Base-by-base conservation (phyloP, 2,888 invertebrate species). In the Argyresthia goedartella region DNA sequence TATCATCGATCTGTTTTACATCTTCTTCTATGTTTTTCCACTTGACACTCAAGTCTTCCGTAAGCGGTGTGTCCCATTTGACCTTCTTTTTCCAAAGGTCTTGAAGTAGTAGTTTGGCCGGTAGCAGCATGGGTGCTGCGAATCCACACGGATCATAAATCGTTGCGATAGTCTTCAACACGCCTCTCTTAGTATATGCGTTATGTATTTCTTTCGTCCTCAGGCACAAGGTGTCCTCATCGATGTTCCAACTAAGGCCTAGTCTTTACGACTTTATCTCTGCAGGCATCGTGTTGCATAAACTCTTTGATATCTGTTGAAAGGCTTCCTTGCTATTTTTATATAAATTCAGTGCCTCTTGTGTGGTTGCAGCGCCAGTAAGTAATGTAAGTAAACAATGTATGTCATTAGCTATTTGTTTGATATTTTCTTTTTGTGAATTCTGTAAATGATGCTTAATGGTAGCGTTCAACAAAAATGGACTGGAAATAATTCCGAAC, bases 401-500 rank as follows among this genome's bases (percentile, higher is more conserved):
- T 6, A 42, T 42, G n/a, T 42, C 42, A n/a, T n/a, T n/a, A n/a
- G n/a, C n/a, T n/a, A n/a, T n/a, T n/a, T n/a, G n/a, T n/a, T n/a
- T n/a, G n/a, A n/a, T n/a, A n/a, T n/a, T n/a, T n/a, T n/a, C n/a
- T n/a, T n/a, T n/a, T n/a, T 52, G 25, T 1, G 50, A 45, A 9
- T 47, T 45, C 0, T 33, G 13, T 10, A 58, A 16, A 41, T 59
- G 56, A 51, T 55, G 49, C 25, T 48, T 44, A 1, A 60, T 56
- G 0, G 58, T 57, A 11, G 59, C 56, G 9, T 50, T 54, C n/a
- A 58, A 25, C 7, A 61, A 14, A 39, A 61, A 58, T 33, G 59
- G 58, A 42, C 58, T 59, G 1, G 56, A 56, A 15, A 60, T 55
- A 3, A 58, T 25, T 0, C 57, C 57, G 39, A 60, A 60, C 4